Evolutionary conservation across 2,797 vertebrate genomes (phyloP), one percentile per base, ranked within the genome.

Genomic region (Ceryle rudis): DNA sequence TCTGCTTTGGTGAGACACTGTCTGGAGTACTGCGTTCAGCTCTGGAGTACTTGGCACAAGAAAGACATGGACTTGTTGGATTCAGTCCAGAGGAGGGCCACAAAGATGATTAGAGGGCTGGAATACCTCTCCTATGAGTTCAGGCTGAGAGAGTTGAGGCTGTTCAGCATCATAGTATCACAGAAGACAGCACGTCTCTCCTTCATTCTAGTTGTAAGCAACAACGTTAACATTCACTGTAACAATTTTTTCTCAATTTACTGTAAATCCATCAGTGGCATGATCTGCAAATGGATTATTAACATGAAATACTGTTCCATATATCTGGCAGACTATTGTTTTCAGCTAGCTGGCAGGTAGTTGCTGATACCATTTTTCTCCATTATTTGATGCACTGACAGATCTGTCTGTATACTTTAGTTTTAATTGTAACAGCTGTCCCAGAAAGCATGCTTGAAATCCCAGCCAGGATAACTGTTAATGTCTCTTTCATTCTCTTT

Each of bases 401-500:
- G 70, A 86, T 75, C 69, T 82, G 21, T 60, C 74, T 57, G 39
- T 54, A 44, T 70, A 37, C 14, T 86, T 88, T 13, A 71, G 44
- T 71, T 93, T 78, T 79, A 84, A 83, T 72, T 85, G 35, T 44
- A 73, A 60, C 49, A 55, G 74, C 33, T 84, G 49, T 88, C 41
- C 66, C 49, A 92, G 44, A 74, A 90, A 95, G 88, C 81, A 51
- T 31, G n/a, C 14, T 81, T 35, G 54, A 88, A 94, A 67, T 67
- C 31, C n/a, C 78, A 81, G 52, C 33, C 69, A 90, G 22, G 83
- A 35, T 52, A 83, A 22, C 35, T 61, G 25, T 67, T 90, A 71
- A 33, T 6, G 5, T 29, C 23, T 61, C 35, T 62, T 25, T 65
- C 18, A 44, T 57, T 88, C 42, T 86, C 35, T 67, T 70, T 67